Percentiles rank a stretch among this genome's conserved stretches.
These are phyloP conservation scores for Elanus axillaris DNA, from an alignment of 2,113 vertebrate species.

Conservation along the genomic window DNA sequence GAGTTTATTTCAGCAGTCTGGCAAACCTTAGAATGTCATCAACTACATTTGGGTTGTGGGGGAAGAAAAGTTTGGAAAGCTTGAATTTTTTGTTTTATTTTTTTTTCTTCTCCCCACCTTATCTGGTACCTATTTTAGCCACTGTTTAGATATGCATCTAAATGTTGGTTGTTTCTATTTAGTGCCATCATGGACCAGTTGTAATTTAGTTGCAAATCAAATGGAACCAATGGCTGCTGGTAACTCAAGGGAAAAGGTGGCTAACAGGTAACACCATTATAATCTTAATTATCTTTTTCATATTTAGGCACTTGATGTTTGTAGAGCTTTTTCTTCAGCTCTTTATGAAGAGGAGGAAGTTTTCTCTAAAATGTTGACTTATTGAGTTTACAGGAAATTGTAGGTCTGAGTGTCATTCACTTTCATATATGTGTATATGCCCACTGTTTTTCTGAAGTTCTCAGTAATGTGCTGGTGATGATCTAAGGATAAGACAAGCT, in stretches of 20 bases:
- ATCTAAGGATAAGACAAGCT: neutral
- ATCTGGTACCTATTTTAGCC: neutral
- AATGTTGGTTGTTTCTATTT: constrained; percentile 29
- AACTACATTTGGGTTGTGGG: neutral
- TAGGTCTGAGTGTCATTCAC: neutral
- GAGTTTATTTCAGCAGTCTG: neutral
- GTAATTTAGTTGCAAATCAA: constrained; percentile 12
- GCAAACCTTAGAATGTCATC: neutral
- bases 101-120: neutral
- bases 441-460: neutral
- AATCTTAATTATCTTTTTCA: neutral
- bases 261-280: constrained; percentile 78
- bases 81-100: neutral
- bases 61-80: neutral
- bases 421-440: neutral
- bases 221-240: constrained; percentile 56
- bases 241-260: constrained; percentile 76
- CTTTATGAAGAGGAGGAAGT: neutral
- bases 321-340: neutral
- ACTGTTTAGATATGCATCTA: neutral
- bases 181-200: constrained; percentile 83
- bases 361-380: neutral
- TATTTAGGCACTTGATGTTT: neutral
- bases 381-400: neutral
- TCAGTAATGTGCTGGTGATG: accelerated